A percentile compares a stretch with the other conserved stretches of the same genome.
Evolutionary conservation across 2,113 vertebrate genomes (phyloP).

Genomic region (Peromyscus leucopus): DNA sequence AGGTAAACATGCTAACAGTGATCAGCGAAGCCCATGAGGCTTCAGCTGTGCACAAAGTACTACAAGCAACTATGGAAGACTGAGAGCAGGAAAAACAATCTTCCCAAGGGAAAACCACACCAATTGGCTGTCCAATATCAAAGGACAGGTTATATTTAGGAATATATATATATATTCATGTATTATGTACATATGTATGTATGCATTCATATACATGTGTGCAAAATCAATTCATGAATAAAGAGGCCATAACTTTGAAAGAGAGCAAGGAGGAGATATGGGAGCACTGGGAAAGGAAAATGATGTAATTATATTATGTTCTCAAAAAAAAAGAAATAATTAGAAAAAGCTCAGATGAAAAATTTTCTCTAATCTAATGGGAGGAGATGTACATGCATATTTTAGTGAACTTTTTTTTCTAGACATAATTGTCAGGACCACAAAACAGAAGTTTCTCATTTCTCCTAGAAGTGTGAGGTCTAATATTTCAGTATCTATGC

Average conservation of each 20-base stretch:
- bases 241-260: background rate
- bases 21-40: background rate
- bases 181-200: background rate
- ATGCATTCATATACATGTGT: background rate
- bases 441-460: background rate
- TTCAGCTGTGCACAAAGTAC: background rate
- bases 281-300: too few relatives aligned
- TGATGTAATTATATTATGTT: background rate
- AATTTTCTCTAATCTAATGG: background rate
- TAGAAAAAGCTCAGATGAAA: background rate
- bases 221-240: background rate
- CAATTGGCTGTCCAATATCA: background rate
- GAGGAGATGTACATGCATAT: background rate
- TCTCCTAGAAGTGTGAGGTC: background rate
- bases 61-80: background rate
- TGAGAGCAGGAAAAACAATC: background rate
- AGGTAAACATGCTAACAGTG: background rate
- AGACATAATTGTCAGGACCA: background rate
- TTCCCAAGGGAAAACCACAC: background rate
- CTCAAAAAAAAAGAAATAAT: background rate
- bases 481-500: background rate
- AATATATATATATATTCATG: background rate
- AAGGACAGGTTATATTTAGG: background rate
- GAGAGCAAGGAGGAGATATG: too few relatives aligned
- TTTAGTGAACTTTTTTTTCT: background rate